Evolutionary conservation across 2,888 invertebrate genomes (phyloP).

Genomic region (Drosophila rubida): DNA sequence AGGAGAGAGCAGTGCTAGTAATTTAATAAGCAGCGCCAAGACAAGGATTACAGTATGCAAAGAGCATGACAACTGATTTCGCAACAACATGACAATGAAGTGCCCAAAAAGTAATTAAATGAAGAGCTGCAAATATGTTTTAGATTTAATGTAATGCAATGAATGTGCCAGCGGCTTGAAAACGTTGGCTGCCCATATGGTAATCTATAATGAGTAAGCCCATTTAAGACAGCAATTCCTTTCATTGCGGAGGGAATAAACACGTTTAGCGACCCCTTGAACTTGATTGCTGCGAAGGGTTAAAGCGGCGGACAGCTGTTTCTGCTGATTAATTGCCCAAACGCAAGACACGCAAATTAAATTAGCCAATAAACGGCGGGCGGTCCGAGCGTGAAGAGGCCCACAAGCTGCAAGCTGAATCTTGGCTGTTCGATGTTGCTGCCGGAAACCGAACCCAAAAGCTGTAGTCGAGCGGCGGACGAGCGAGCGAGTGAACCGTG

Average conservation of each 20-base stretch:
- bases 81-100: constrained; percentile 61
- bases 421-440: constrained; percentile 3
- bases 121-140: background rate
- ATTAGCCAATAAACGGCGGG: constrained; percentile 80
- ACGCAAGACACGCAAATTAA: constrained; percentile 81
- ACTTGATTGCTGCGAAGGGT: constrained; percentile 50
- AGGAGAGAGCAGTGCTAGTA: constrained; percentile 42
- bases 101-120: constrained; percentile 49
- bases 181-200: constrained; percentile 14
- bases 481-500: constrained; percentile 60
- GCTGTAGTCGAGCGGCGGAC: constrained; percentile 2
- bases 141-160: background rate
- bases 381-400: constrained; percentile 28
- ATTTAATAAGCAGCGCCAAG: constrained; percentile 66
- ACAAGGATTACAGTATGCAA: constrained; percentile 56
- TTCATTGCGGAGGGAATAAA: constrained; percentile 20
- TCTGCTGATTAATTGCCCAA: constrained; percentile 79
- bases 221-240: constrained; percentile 6
- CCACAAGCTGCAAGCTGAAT: background rate
- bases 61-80: constrained; percentile 60
- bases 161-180: background rate
- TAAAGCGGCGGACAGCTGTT: constrained; percentile 78
- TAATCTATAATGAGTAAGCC: constrained; percentile 26
- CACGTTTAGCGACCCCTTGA: constrained; percentile 21
- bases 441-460: constrained; percentile 12